Percentiles rank a stretch among this genome's conserved stretches.
Evolutionary conservation across 2,113 vertebrate genomes (phyloP).

Genomic region (Ctenomys sociabilis): DNA sequence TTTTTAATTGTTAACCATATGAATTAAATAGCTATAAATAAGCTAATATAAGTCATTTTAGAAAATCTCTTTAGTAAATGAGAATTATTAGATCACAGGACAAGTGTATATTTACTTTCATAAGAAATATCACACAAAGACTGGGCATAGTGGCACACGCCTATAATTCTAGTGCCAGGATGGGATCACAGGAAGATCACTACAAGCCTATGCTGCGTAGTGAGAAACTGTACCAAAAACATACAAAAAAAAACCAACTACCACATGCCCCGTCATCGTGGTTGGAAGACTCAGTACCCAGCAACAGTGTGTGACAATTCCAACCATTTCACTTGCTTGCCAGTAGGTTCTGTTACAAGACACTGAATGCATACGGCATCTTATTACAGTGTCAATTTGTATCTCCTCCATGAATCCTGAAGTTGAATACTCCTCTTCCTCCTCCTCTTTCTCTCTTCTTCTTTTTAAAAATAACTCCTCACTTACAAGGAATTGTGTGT

Average conservation of each 20-base stretch:
- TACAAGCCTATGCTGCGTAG: too few relatives aligned
- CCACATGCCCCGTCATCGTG: neutral
- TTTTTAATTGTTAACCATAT: neutral
- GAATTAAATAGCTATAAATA: neutral
- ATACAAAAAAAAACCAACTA: too few relatives aligned
- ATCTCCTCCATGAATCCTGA: neutral
- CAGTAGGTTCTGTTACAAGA: neutral
- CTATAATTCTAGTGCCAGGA: too few relatives aligned
- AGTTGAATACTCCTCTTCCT: neutral
- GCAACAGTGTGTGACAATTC: neutral
- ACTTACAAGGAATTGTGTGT: too few relatives aligned
- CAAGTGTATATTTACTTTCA: neutral
- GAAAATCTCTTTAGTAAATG: neutral
- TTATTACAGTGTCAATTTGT: neutral
- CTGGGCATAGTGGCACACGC: too few relatives aligned
- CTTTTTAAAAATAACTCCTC: too few relatives aligned
- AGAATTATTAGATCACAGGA: neutral
- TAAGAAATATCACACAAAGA: neutral
- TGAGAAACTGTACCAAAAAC: too few relatives aligned
- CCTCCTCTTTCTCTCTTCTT: too few relatives aligned
- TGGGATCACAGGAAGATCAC: too few relatives aligned
- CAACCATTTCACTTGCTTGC: neutral
- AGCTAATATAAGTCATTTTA: neutral
- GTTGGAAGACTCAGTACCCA: neutral
- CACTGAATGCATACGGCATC: neutral